These are phyloP conservation scores for Dryobotodes eremita DNA, from an alignment of 2,888 invertebrate genomes.

Conservation along the genomic window DNA sequence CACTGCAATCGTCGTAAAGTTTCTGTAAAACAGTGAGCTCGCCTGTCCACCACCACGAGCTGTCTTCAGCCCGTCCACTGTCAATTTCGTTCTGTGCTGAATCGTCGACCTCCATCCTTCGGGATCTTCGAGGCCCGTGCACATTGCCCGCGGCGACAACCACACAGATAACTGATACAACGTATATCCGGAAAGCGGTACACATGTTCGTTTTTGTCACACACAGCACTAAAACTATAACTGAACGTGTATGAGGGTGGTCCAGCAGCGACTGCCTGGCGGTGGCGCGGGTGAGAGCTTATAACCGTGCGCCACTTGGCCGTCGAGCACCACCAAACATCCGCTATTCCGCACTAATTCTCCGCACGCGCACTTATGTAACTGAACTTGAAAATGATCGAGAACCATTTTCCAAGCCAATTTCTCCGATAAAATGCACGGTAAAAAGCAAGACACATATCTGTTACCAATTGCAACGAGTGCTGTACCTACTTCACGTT, in stretches of 20 bases:
- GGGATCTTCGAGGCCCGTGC: constrained; percentile 86
- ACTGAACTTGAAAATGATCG: constrained; percentile 91
- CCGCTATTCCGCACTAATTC: constrained; percentile 91
- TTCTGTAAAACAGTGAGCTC: constrained; percentile 91
- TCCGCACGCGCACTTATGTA: constrained; percentile 90
- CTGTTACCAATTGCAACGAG: constrained; percentile 80
- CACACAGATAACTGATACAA: constrained; percentile 86
- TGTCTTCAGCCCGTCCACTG: constrained; percentile 88
- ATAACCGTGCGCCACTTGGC: constrained; percentile 88
- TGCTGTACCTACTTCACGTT: constrained; percentile 71
- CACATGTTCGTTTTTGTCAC: constrained; percentile 86
- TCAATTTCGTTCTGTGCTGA: constrained; percentile 87
- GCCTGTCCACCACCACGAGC: constrained; percentile 90
- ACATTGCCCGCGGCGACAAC: constrained; percentile 84
- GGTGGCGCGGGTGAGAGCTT: constrained; percentile 86
- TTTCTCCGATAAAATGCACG: constrained; percentile 90
- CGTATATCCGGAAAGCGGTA: constrained; percentile 87
- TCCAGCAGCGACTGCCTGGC: constrained; percentile 87
- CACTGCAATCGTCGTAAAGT: constrained; percentile 92
- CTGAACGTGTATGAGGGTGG: constrained; percentile 86
- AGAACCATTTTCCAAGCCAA: constrained; percentile 90
- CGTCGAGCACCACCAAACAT: constrained; percentile 90
- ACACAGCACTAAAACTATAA: constrained; percentile 86
- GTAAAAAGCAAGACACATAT: constrained; percentile 88
- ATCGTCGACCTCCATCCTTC: constrained; percentile 86